Conservation (phyloP, 2,113 vertebrate species). For the Hypocryptadius cinnamomeus region DNA sequence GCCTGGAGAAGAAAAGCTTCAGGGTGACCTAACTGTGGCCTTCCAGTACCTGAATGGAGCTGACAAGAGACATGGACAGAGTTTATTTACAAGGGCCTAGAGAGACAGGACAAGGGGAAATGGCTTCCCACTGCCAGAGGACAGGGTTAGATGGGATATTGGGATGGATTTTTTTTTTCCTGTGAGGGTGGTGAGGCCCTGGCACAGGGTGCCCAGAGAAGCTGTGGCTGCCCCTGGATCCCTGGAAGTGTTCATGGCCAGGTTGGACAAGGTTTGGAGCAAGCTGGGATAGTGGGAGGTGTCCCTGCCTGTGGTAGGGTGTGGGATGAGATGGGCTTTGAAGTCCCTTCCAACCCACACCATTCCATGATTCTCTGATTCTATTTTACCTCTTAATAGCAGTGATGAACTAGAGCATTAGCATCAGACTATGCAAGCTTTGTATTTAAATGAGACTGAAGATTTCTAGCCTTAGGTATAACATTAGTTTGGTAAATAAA, state of each 20-base stretch:
- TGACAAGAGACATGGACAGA: not conserved
- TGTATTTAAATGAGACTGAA: not conserved
- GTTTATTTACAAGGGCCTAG: not conserved
- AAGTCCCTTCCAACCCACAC: not conserved
- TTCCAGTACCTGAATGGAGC: not conserved
- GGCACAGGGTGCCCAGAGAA: not conserved
- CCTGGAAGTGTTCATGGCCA: not conserved
- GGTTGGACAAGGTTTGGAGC: accelerated
- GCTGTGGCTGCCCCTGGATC: not conserved
- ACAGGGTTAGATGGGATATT: not conserved
- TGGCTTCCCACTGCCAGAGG: not conserved
- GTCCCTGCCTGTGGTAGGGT: not conserved
- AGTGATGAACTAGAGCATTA: not conserved
- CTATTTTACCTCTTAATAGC: not conserved
- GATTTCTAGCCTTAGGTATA: accelerated
- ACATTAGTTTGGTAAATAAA: not conserved
- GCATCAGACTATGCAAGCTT: not conserved
- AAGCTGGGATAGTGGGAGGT: accelerated
- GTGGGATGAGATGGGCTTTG: not conserved
- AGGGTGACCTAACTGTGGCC: not conserved
- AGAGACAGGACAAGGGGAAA: not conserved
- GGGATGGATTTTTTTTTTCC: accelerated
- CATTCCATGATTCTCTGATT: not conserved
- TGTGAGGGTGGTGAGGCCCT: not conserved
- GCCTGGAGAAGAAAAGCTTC: not conserved